These are phyloP conservation scores for Notolabrus celidotus DNA, from an alignment of 2,797 vertebrate species.

Conservation along the genomic window DNA sequence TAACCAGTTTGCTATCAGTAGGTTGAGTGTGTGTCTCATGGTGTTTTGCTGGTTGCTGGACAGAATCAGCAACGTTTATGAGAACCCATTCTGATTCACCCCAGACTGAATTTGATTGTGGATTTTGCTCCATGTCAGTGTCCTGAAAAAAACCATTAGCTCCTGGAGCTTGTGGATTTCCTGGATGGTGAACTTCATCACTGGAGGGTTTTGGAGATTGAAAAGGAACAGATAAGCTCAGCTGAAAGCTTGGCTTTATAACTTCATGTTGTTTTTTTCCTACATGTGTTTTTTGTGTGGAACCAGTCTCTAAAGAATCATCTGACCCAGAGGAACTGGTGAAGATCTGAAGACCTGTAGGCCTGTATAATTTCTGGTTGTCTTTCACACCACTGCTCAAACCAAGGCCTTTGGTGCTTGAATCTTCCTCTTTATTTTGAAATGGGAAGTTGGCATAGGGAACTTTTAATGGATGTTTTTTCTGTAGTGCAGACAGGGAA, in stretches of 20 bases:
- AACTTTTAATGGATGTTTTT: neutral
- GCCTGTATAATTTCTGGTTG: neutral
- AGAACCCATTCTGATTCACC: neutral
- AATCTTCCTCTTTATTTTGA: neutral
- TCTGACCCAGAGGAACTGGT: neutral
- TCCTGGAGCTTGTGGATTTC: neutral
- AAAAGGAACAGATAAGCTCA: neutral
- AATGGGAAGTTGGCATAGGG: neutral
- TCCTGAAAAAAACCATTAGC: no score
- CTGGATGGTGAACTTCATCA: neutral
- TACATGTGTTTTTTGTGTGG: neutral
- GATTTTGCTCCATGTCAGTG: neutral
- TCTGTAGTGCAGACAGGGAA: neutral
- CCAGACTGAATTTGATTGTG: neutral
- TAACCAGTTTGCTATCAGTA: neutral
- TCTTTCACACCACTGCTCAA: neutral
- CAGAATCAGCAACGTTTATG: neutral
- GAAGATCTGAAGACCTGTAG: constrained; percentile 8
- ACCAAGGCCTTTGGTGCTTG: neutral
- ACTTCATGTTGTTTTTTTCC: neutral
- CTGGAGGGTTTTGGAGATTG: neutral
- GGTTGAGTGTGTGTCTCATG: neutral
- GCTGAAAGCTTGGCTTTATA: constrained; percentile 19
- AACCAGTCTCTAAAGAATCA: neutral
- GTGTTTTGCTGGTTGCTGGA: neutral